A percentile compares a stretch with the other conserved stretches of the same genome.
phyloP scores from a whole-genome alignment of 2,888 invertebrate species.

The Netelia inedita region DNA sequence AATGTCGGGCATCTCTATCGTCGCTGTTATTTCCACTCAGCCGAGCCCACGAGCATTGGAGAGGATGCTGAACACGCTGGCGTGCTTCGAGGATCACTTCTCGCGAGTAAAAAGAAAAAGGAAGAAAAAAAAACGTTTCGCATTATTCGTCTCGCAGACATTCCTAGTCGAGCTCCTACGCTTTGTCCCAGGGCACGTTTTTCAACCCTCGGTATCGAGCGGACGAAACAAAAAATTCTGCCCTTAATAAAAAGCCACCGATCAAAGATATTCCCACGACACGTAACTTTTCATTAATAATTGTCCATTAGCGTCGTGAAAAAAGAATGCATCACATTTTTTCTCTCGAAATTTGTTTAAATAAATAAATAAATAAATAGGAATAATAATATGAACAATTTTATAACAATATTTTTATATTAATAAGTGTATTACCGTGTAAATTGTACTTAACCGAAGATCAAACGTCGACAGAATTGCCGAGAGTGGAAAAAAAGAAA shows the following conservation, averaged over 20 bases:
- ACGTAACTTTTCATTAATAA: too few species aligned
- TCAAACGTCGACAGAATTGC: not conserved
- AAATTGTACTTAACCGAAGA: too few species aligned
- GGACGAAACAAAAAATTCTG: too few species aligned
- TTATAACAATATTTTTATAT: too few species aligned
- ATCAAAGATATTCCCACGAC: too few species aligned
- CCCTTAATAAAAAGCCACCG: too few species aligned
- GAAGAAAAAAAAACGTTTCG: not conserved
- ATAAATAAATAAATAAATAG: not conserved
- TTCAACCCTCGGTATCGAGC: not conserved
- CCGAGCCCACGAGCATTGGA: slow-evolving; percentile 55
- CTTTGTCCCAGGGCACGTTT: slow-evolving; percentile 62
- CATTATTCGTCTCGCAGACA: slow-evolving; percentile 49
- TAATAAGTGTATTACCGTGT: too few species aligned
- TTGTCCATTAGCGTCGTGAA: too few species aligned
- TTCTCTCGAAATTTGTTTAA: too few species aligned
- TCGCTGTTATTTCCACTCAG: slow-evolving; percentile 62
- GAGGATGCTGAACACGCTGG: not conserved
- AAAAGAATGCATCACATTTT: too few species aligned
- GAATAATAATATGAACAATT: not conserved
- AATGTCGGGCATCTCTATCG: slow-evolving; percentile 82
- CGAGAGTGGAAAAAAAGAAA: not conserved
- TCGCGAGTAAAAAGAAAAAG: not conserved
- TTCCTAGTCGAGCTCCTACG: slow-evolving; percentile 1
- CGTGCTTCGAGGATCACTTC: slow-evolving; percentile 32